Conservation (phyloP, 53 echinoderm and acorn worm species). For the Zoroaster sp. region DNA sequence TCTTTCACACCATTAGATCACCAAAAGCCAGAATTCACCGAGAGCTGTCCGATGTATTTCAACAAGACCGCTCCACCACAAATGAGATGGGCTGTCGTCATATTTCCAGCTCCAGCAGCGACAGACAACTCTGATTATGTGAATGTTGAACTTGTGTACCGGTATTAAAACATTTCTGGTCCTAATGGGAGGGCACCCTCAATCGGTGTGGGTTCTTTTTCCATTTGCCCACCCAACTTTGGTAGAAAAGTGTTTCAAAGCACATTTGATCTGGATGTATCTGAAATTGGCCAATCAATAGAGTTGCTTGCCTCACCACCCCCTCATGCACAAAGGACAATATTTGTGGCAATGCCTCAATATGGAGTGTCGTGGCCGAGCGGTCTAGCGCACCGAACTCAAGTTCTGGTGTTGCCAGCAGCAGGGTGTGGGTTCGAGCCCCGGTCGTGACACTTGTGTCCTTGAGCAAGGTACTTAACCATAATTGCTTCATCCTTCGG, state of each 20-base stretch:
- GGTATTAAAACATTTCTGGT: background rate
- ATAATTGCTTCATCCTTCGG: too few relatives aligned
- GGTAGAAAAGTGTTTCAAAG: background rate
- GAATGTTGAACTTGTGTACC: background rate
- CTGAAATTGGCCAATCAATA: background rate
- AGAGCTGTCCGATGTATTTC: background rate
- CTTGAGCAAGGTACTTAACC: too few relatives aligned
- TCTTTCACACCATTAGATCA: too few relatives aligned
- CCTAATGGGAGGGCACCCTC: too few relatives aligned
- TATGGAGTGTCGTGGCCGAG: too few relatives aligned
- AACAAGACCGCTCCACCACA: background rate
- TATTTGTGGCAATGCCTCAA: too few relatives aligned
- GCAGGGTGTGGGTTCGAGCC: too few relatives aligned
- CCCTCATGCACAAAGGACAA: background rate
- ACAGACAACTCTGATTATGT: background rate
- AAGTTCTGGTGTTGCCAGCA: too few relatives aligned
- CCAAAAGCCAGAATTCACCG: background rate
- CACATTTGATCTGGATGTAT: background rate
- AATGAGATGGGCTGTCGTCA: background rate
- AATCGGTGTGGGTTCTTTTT: background rate
- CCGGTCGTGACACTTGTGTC: too few relatives aligned
- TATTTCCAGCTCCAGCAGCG: background rate
- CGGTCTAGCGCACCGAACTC: too few relatives aligned
- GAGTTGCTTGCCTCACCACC: background rate
- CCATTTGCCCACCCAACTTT: background rate